Percentiles rank a stretch among this genome's conserved stretches.
Conservation (phyloP, 2,888 invertebrate species). For the Drosophila lacicola region DNA sequence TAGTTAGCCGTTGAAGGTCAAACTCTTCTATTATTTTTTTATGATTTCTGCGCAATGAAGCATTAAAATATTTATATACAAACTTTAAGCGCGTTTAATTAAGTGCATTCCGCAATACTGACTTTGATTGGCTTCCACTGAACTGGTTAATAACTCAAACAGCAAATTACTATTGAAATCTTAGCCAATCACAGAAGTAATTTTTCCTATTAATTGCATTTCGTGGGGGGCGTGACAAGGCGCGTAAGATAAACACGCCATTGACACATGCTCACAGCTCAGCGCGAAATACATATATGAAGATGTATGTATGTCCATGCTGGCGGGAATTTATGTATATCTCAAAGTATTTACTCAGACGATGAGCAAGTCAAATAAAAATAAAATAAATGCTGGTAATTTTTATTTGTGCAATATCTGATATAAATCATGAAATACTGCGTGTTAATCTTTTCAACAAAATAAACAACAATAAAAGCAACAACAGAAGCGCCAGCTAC, state of each 20-base stretch:
- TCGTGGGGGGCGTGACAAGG: constrained; percentile 19
- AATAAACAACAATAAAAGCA: constrained; percentile 43
- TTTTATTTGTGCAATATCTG: constrained; percentile 70
- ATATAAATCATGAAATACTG: constrained; percentile 68
- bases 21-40: constrained; percentile 40
- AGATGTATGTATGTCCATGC: constrained; percentile 6
- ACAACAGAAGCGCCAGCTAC: constrained; percentile 21
- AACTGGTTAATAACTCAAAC: constrained; percentile 19
- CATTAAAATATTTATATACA: constrained; percentile 3
- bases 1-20: constrained; percentile 51
- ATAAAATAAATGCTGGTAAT: constrained; percentile 60
- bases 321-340: constrained; percentile 13
- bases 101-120: constrained; percentile 24
- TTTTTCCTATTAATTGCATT: constrained; percentile 35
- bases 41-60: constrained; percentile 23
- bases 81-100: constrained; percentile 34
- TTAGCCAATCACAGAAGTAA: constrained; percentile 25
- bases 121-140: constrained; percentile 13
- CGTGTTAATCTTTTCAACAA: constrained; percentile 68
- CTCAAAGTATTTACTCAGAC: constrained; percentile 36
- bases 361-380: constrained; percentile 48
- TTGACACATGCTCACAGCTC: constrained; percentile 39
- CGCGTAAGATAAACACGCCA: constrained; percentile 37
- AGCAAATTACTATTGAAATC: constrained; percentile 25
- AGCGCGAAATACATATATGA: constrained; percentile 4